Evolutionary conservation across 2,113 vertebrate species (phyloP), one percentile per base, ranked within the genome.

Genomic region (Lepus timidus): DNA sequence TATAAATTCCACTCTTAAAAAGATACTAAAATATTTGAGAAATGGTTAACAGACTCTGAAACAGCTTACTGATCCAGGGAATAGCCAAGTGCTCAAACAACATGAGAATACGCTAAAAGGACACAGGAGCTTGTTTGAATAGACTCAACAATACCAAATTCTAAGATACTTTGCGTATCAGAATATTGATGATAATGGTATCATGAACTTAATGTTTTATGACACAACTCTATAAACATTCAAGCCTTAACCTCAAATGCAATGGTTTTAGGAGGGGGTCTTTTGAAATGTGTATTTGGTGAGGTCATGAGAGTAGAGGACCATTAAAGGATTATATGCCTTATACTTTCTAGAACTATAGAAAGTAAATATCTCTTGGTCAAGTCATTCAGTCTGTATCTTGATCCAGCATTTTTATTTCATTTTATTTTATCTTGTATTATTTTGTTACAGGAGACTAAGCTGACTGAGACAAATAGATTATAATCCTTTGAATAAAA

Each of bases 121-220:
- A 91, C 11, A 64, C 0, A 73, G 6, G 16, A 64, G 16, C 1
- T 31, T 51, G 3, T 7, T 20, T 13, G 23, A 49, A 36, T 55
- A 25, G 3, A 9, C 11, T 65, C 11, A 36, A 9, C 13, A 44
- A 78, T 19, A 23, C 9, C 36, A 44, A 68, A 67, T 67, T 58
- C 27, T 44, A 62, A 22, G 22, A 36, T 0, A 65, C 74, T 65
- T 5, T 83, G 29, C 29, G 11, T 4, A 8, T 19, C 9, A 62
- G 23, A 62, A 61, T 16, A 62, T 73, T 73, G 33, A 71, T 33
- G 31, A 6, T 62, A 39, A 8, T 44, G 11, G 20, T 80, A 19
- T 4, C n/a, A 80, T 36, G 20, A 0, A 58, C 4, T 58, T 8
- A 80, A 23, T 11, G 11, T 23, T 6, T 23, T 11, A 0, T 4